phyloP scores from a whole-genome alignment of 2,888 invertebrate genomes.

The Meiosimyza decipiens region DNA sequence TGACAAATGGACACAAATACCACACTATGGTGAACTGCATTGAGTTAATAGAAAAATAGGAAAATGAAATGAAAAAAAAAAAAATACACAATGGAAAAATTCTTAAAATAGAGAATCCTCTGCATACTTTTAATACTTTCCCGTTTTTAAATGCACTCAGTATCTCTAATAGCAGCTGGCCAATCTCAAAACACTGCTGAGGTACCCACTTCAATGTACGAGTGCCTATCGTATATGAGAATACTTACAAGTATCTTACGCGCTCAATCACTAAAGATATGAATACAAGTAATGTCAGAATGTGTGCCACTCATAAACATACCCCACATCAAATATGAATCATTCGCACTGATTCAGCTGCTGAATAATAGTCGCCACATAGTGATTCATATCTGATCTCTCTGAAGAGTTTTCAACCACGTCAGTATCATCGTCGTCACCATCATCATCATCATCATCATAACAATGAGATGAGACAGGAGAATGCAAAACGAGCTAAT shows the following conservation, averaged over 20 bases:
- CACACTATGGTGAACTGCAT: background rate
- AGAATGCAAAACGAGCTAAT: too few relatives aligned
- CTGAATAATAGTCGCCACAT: background rate
- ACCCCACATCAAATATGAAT: slow-evolving; percentile 6
- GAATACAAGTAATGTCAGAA: background rate
- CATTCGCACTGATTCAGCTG: slow-evolving; percentile 7
- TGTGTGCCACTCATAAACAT: slow-evolving; percentile 19
- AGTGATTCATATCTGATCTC: slow-evolving; percentile 8
- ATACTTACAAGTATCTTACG: background rate
- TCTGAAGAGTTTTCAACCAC: background rate
- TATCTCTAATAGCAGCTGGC: too few relatives aligned
- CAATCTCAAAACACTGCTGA: background rate
- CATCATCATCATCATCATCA: slow-evolving; percentile 11
- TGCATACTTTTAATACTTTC: slow-evolving; percentile 1
- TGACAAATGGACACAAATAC: slow-evolving; percentile 16
- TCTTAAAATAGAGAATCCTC: background rate
- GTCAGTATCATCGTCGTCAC: background rate
- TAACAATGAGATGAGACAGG: background rate
- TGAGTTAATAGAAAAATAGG: background rate
- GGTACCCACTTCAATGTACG: slow-evolving; percentile 12
- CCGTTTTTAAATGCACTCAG: background rate
- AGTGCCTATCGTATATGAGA: too few relatives aligned
- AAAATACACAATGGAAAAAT: background rate
- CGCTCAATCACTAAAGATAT: slow-evolving; percentile 15
- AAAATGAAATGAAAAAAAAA: background rate